A percentile compares a stretch with the other conserved stretches of the same genome.
phyloP scores from a whole-genome alignment of 2,113 vertebrate species.

The Ameiurus melas region DNA sequence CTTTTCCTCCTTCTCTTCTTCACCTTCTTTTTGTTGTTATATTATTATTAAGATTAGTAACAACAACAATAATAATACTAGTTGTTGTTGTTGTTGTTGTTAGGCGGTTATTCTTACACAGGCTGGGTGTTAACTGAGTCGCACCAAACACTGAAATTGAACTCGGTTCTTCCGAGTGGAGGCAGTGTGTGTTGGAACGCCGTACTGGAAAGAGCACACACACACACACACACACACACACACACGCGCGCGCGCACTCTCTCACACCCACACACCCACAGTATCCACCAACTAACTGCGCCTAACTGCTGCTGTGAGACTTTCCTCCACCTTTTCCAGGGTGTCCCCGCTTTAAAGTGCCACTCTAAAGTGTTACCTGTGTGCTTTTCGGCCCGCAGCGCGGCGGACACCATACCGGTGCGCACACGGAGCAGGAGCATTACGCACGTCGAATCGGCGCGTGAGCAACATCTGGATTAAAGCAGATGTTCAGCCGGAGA shows the following conservation, averaged over 20 bases:
- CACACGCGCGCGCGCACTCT: neutral
- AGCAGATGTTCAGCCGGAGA: neutral
- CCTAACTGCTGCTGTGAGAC: neutral
- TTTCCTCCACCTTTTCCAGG: neutral
- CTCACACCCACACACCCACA: neutral
- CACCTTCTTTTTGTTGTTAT: neutral
- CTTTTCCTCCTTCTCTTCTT: too few species aligned
- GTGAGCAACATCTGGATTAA: neutral
- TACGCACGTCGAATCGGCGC: neutral
- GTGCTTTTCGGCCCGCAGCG: neutral
- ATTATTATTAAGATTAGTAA: too few species aligned
- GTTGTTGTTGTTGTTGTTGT: neutral
- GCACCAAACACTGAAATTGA: neutral
- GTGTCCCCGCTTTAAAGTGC: neutral
- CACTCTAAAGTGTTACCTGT: neutral
- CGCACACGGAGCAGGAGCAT: neutral
- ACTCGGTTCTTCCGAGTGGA: neutral
- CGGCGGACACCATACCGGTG: neutral
- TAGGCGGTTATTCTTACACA: neutral
- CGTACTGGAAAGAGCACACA: neutral
- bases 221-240: neutral
- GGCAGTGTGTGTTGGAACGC: constrained; percentile 16
- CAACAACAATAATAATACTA: too few species aligned
- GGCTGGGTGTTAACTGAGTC: neutral
- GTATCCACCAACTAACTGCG: neutral